Evolutionary conservation across 1,140 invertebrate genomes (phyloP), one percentile per base, ranked within the genome.

Genomic region (Potamilus streckersoni): DNA sequence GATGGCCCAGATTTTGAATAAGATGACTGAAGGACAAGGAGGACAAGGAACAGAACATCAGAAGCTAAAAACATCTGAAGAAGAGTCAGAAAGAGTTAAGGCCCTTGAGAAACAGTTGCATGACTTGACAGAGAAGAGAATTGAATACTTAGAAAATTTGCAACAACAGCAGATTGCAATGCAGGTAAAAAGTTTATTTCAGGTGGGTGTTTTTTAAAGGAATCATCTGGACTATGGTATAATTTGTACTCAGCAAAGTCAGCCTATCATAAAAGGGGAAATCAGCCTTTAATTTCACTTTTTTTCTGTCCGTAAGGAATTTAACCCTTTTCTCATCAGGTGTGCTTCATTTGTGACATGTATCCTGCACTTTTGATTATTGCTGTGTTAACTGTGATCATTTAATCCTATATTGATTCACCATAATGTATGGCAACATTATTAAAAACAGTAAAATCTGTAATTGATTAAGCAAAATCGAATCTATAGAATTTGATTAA

Each of bases 91-190:
- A 19, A 79, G 79, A 65, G 74, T 85, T 20, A 57, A 61, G 6
- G 77, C 82, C n/a, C 71, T 86, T 61, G 86, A 87, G 69, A 72
- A 78, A 71, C 84, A 84, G 63, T 61, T 86, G 55, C 70, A 82
- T 13, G 80, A 81, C 19, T 77, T 86, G 59, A 86, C 83, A 67
- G 84, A 87, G 60, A 78, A 81, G 55, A 80, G 86, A 61, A 79
- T 87, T 69, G 79, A 85, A 66, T 82, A 86, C 31, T 69, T 85
- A 66, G 85, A 85, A 64, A 78, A 74, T 57, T 67, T 87, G 61
- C 84, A 87, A 67, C 80, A 84, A 70, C 76, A 84, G 62, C 86
- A 87, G 71, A 71, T 85, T 19, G 81, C 83, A 31, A 80, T 85
- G 78, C 85, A 87, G 84, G 86, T 86, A 70, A 62, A 68, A 49